Evolutionary conservation across 2,113 vertebrate species (phyloP), one percentile per base, ranked within the genome.

Genomic region (Ciconia stormi): DNA sequence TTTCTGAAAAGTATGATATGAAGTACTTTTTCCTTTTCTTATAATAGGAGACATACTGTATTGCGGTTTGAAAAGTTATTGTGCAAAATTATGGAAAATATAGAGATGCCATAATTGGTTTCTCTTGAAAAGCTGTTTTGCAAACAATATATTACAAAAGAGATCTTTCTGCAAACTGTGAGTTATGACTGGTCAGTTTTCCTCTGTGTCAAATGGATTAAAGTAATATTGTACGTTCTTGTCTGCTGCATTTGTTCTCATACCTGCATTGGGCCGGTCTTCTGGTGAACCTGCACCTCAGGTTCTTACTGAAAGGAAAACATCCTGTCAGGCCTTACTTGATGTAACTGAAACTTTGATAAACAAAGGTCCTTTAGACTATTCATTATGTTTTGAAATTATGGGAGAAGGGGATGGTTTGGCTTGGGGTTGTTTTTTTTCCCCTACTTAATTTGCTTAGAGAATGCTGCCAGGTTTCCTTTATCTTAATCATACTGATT

Each of bases 81-180:
- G 65, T 95, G 53, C 86, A 95, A 93, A 95, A 93, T 82, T 84
- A 63, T 16, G 58, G 73, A 87, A 95, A 96, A 87, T 67, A 67
- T 1, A 92, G 94, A 95, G 80, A 89, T 70, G 66, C 90, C 76
- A 12, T 96, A 93, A 62, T 40, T 89, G 86, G 65, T 89, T 84
- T 97, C 87, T 96, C 91, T 95, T 89, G 73, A 92, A 97, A 96
- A 92, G 52, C 81, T 89, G 56, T 91, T 94, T 92, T 95, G 49
- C 81, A 95, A 85, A 94, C 47, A 89, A 6, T 87, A 71, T 82
- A 67, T 94, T 95, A 63, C 69, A 78, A 89, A 96, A 93, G 89
- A 92, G 92, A 67, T 81, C 67, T 92, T 93, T 87, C 83, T 90
- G 47, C 77, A 44, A 82, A 93, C 82, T 94, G 74, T 80, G 92